Conservation (phyloP, 2,113 vertebrate species). For the Gobio gobio region DNA sequence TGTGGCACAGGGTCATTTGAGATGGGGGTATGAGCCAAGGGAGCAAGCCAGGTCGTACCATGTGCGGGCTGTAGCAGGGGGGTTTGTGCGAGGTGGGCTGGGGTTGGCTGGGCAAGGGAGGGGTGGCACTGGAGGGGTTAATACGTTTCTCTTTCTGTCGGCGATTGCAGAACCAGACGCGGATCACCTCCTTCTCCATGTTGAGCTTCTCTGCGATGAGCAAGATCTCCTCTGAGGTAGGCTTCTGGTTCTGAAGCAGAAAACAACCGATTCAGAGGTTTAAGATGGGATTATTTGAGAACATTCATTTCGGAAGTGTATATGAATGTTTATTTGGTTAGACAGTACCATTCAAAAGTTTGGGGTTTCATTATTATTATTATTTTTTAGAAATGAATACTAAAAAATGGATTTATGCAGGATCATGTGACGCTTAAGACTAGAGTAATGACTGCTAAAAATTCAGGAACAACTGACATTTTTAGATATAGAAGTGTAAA, state of each 20-base stretch:
- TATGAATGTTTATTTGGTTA: background rate
- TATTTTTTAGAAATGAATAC: too few relatives aligned
- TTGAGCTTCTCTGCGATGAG: slow-evolving; percentile 89
- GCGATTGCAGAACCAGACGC: slow-evolving; percentile 94
- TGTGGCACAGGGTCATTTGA: slow-evolving; percentile 10
- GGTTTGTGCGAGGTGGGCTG: slow-evolving; percentile 78
- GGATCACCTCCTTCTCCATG: slow-evolving; percentile 95
- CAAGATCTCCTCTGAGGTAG: slow-evolving; percentile 93
- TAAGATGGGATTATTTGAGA: background rate
- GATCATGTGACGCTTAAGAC: background rate
- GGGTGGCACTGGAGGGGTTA: slow-evolving; percentile 86
- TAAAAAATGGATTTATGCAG: background rate
- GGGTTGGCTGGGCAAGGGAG: slow-evolving; percentile 83
- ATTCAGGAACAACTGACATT: background rate
- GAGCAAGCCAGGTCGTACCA: slow-evolving; percentile 66
- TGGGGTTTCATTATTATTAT: too few relatives aligned
- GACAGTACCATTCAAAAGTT: background rate
- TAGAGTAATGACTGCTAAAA: background rate
- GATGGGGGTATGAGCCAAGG: slow-evolving; percentile 21
- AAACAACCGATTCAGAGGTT: background rate
- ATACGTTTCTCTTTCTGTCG: slow-evolving; percentile 93
- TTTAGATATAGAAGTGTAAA: background rate
- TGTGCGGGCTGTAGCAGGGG: slow-evolving; percentile 84
- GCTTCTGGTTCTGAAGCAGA: slow-evolving; percentile 88
- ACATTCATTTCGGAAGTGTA: background rate